phyloP scores from a whole-genome alignment of 2,113 vertebrate species.

The Mugil cephalus region DNA sequence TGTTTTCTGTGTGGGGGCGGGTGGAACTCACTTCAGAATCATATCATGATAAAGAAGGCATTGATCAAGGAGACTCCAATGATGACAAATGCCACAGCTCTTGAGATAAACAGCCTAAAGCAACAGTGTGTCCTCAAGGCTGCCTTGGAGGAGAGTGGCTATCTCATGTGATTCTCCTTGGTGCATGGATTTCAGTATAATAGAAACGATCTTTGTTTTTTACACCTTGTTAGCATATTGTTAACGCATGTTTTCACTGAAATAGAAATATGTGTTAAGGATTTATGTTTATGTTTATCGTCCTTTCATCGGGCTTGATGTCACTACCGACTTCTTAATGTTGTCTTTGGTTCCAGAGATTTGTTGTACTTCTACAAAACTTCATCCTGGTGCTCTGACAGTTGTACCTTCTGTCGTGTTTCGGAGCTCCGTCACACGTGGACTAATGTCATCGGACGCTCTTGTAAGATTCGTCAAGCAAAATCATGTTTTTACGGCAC shows the following conservation, averaged over 20 bases:
- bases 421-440: too few relatives aligned
- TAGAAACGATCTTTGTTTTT: background rate
- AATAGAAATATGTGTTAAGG: too few relatives aligned
- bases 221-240: background rate
- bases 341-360: too few relatives aligned
- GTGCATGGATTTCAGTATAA: slow-evolving; percentile 3
- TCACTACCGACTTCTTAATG: too few relatives aligned
- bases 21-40: slow-evolving; percentile 65
- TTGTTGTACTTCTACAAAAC: too few relatives aligned
- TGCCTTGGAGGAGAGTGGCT: background rate
- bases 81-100: slow-evolving; percentile 65
- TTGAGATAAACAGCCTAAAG: slow-evolving; percentile 51
- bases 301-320: too few relatives aligned
- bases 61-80: slow-evolving; percentile 66
- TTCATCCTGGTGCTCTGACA: too few relatives aligned
- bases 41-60: slow-evolving; percentile 75
- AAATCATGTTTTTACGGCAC: too few relatives aligned
- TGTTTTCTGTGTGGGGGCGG: slow-evolving; percentile 18
- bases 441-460: too few relatives aligned
- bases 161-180: background rate
- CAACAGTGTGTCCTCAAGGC: slow-evolving; percentile 28
- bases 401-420: too few relatives aligned
- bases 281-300: too few relatives aligned
- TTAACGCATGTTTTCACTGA: background rate
- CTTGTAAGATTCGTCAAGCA: too few relatives aligned